Base-by-base conservation (phyloP, 1,140 invertebrate genomes). In the Drosophila nebulosa region DNA sequence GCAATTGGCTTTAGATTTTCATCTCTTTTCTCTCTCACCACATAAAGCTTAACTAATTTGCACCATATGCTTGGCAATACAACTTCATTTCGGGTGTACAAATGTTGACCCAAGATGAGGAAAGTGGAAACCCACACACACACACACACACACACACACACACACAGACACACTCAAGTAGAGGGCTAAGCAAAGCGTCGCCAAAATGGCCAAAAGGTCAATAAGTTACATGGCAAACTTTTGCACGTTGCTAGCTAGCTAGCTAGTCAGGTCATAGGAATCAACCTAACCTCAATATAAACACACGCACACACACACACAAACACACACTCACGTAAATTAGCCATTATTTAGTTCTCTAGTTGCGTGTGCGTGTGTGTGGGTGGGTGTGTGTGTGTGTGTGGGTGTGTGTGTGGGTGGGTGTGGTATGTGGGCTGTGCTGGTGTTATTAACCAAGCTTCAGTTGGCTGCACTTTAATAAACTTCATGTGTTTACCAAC, bases 301-400 rank as follows among this genome's bases (percentile, higher is more conserved):
- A 60, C 62, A 63, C 55, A 42, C 60, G 35, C 61, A 75, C 53
- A 46, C 61, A 63, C 69, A 59, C 36, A 39, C 35, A 36, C n/a
- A n/a, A n/a, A 42, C 39, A 18, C 39, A 71, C 64, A 42, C 65
- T 64, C 78, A 81, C 74, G 74, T 81, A 81, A 78, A 78, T 74
- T 64, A 60, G 65, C 79, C 66, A 81, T 81, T 81, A 81, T 81
- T 81, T 81, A 78, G 74, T 83, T 70, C 69, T 46, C 21, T 53
- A 52, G 52, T 32, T 42, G 50, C 22, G 21, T 21, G 26, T 50
- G 56, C 53, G 35, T 16, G 16, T 32, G 57, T 50, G 51, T 12
- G 26, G 21, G 60, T 46, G 58, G 56, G 61, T 52, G 2, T 7
- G 16, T 21, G 6, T 46, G 39, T 46, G 1, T 46, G 39, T 10